Evolutionary conservation across 2,888 invertebrate genomes (phyloP), one percentile per base, ranked within the genome.

Genomic region (Hemithea aestivaria): DNA sequence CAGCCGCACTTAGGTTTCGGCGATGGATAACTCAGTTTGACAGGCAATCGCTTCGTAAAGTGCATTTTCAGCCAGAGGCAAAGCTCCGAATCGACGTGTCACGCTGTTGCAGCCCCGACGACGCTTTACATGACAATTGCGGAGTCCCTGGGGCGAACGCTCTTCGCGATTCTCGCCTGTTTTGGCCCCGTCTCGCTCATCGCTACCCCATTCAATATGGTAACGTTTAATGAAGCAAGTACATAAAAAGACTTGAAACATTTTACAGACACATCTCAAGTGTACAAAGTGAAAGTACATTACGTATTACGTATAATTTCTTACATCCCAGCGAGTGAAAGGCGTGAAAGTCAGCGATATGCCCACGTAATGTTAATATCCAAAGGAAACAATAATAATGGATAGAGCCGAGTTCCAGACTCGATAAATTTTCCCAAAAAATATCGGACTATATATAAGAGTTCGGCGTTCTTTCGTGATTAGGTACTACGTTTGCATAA

Each of bases 111-210:
- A 61, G 63, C 61, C 66, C 66, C 66, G 65, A 51, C 67, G 57
- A 68, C 71, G 73, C 71, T 83, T 81, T 80, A 82, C 81, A 83
- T 83, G 80, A 82, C 82, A 83, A 84, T 83, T 78, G 77, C 73
- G 52, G 72, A 62, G 71, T 78, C 81, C 77, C 80, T 58, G 56
- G 66, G 79, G 77, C 73, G 59, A 53, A 56, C 55, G 51, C 51
- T 59, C 54, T 62, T 62, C 62, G 62, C 62, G 61, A 63, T 62
- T 67, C 62, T 62, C 66, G 58, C 62, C 63, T 63, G 65, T 58
- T 63, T 56, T 63, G 52, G 41, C 53, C 51, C 45, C 64, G 58
- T 54, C 54, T 30, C 28, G 27, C 24, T 11, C 50, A 53, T 62
- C 56, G 58, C 63, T 58, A 56, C 50, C 51, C 53, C 56, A 47